phyloP scores from a whole-genome alignment of 2,888 invertebrate genomes.

The Matsumyia berberina region DNA sequence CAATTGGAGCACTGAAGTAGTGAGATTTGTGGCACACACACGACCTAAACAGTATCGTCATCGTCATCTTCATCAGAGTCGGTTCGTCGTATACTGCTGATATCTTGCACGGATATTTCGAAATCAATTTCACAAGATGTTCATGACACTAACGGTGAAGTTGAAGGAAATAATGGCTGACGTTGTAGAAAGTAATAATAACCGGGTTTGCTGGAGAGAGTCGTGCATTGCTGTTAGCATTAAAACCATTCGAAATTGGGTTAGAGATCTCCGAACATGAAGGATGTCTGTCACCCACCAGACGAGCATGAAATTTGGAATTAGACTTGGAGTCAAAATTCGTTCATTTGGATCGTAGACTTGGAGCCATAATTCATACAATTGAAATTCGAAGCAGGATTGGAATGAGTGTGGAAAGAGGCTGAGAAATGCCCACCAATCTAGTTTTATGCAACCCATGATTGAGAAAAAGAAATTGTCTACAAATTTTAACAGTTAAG shows the following conservation, averaged over 20 bases:
- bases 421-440: too few species aligned
- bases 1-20: constrained; percentile 70
- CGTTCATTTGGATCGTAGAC: too few species aligned
- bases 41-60: constrained; percentile 29
- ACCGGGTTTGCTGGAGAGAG: background rate
- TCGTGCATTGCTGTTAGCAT: background rate
- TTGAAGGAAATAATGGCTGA: constrained; percentile 1
- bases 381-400: too few species aligned
- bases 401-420: too few species aligned
- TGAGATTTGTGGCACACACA: constrained; percentile 58
- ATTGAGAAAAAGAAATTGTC: too few species aligned
- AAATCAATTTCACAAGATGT: constrained; percentile 56
- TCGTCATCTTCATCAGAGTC: too few species aligned
- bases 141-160: constrained; percentile 48
- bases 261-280: background rate
- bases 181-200: background rate
- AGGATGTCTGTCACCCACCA: background rate
- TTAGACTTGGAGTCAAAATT: too few species aligned
- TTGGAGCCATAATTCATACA: too few species aligned
- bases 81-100: constrained; percentile 19
- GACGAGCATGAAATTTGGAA: too few species aligned
- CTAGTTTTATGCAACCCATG: too few species aligned
- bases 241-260: background rate
- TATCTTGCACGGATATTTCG: constrained; percentile 56
- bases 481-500: too few species aligned